Conservation (phyloP, 2,113 vertebrate genomes). For the Syngnathus typhle region DNA sequence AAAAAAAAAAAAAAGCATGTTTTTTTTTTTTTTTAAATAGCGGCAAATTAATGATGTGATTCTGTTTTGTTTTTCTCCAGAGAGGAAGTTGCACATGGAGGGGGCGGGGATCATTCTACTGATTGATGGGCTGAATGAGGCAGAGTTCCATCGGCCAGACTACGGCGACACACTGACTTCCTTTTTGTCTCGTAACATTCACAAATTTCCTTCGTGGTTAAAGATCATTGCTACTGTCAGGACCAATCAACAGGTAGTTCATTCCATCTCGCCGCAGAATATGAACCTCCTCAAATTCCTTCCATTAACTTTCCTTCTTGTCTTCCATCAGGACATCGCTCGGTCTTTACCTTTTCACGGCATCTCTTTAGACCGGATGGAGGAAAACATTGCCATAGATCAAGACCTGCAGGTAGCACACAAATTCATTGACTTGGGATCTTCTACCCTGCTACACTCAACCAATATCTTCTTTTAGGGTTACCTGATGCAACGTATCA, state of each 20-base stretch:
- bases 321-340: conserved; percentile 82
- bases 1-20: no score
- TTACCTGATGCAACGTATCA: conserved; percentile 91
- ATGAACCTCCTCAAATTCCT: background rate
- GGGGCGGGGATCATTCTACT: conserved; percentile 91
- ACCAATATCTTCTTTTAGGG: conserved; percentile 45
- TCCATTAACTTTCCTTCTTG: background rate
- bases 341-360: conserved; percentile 89
- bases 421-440: background rate
- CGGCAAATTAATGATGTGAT: no score
- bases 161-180: conserved; percentile 96
- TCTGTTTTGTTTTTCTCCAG: conserved; percentile 54
- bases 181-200: conserved; percentile 88
- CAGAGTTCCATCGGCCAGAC: conserved; percentile 98
- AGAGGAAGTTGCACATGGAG: conserved; percentile 84
- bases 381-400: conserved; percentile 92
- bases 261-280: background rate
- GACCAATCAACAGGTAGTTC: conserved; percentile 85
- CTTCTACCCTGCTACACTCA: background rate
- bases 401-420: conserved; percentile 81
- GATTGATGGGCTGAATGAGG: conserved; percentile 96
- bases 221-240: conserved; percentile 94
- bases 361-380: conserved; percentile 89
- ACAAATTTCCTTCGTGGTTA: conserved; percentile 91
- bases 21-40: background rate